These are phyloP conservation scores for Graptemys geographica DNA, from an alignment of 2,797 vertebrate genomes.

Conservation along the genomic window DNA sequence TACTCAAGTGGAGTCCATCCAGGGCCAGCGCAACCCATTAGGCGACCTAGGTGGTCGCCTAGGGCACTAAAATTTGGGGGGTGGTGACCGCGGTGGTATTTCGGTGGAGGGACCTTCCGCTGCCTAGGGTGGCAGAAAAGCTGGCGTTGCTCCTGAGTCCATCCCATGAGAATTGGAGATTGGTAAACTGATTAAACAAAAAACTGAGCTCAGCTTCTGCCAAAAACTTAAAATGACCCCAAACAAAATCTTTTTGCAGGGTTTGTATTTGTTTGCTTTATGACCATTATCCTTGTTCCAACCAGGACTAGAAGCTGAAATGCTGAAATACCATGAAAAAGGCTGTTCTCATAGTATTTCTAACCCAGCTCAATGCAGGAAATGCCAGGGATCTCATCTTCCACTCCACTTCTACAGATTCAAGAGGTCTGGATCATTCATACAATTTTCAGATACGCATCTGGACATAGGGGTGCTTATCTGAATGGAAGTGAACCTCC, in stretches of 20 bases:
- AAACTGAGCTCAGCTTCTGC: not conserved
- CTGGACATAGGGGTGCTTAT: not conserved
- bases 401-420: not conserved
- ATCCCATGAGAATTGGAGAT: not conserved
- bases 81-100: too few relatives aligned
- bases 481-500: not conserved
- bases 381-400: not conserved
- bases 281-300: not conserved
- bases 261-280: conserved; percentile 23
- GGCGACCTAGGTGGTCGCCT: too few relatives aligned
- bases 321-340: not conserved
- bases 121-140: too few relatives aligned
- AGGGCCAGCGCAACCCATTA: too few relatives aligned
- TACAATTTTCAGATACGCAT: not conserved
- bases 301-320: not conserved
- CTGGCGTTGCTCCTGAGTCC: not conserved
- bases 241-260: conserved; percentile 21
- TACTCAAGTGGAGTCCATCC: not conserved
- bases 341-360: not conserved
- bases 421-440: not conserved
- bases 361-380: not conserved
- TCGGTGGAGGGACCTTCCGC: too few relatives aligned
- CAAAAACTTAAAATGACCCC: not conserved
- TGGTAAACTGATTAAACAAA: conserved; percentile 16
- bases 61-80: too few relatives aligned